phyloP scores from a whole-genome alignment of 1,140 invertebrate species.

The Batillaria attramentaria region DNA sequence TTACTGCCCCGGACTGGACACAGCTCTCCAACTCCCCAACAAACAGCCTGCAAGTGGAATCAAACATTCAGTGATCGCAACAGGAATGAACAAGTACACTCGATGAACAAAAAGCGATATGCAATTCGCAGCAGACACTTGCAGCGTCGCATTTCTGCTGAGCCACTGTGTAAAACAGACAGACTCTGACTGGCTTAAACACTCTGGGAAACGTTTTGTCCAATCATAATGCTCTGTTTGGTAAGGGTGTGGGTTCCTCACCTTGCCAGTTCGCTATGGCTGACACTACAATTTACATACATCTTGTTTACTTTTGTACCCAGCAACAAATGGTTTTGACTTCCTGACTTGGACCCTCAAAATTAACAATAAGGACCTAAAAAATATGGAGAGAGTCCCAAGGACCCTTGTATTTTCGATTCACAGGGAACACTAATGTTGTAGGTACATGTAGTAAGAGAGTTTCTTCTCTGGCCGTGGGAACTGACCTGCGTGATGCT shows the following conservation, averaged over 20 bases:
- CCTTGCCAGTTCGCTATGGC: too few species aligned
- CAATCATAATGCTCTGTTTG: not conserved
- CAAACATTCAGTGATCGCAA: too few species aligned
- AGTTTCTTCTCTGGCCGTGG: constrained; percentile 1
- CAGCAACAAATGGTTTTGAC: not conserved
- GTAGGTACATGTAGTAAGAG: constrained; percentile 23
- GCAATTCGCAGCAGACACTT: not conserved
- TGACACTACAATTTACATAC: too few species aligned
- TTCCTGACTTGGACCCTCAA: not conserved
- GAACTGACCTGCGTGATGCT: not conserved
- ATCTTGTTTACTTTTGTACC: too few species aligned
- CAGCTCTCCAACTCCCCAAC: constrained; percentile 20
- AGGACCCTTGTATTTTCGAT: too few species aligned
- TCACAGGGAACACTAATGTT: constrained; percentile 3
- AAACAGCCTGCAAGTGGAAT: not conserved
- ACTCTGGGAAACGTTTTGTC: not conserved
- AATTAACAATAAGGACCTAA: not conserved
- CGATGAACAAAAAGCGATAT: not conserved
- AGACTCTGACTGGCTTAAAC: not conserved
- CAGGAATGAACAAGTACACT: too few species aligned
- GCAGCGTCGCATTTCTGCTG: not conserved
- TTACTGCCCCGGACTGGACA: constrained; percentile 32
- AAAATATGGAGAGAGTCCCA: too few species aligned
- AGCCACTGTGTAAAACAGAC: not conserved
- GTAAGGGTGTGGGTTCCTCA: too few species aligned